Evolutionary conservation across 2,888 invertebrate genomes (phyloP).

Genomic region (Calliphora vomitoria): DNA sequence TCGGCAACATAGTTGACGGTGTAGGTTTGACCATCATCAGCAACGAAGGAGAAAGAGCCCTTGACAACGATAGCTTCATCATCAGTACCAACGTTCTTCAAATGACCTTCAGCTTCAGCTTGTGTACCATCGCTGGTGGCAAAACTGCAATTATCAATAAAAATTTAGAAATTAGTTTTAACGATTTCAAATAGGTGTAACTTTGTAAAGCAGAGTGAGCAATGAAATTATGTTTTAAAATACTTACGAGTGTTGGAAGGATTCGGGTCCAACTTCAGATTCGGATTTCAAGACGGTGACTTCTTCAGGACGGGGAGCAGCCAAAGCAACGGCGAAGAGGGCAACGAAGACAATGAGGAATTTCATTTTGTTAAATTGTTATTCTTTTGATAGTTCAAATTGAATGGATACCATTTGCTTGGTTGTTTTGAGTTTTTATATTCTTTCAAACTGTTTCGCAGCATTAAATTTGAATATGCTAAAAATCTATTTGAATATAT

Average conservation of each 20-base stretch:
- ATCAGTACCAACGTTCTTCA: slow-evolving; percentile 76
- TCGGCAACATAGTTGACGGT: slow-evolving; percentile 85
- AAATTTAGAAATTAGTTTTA: background rate
- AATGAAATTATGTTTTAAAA: background rate
- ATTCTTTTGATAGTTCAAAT: slow-evolving; percentile 62
- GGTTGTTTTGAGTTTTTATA: slow-evolving; percentile 57
- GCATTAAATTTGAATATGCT: background rate
- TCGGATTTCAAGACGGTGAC: slow-evolving; percentile 78
- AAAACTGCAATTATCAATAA: slow-evolving; percentile 50
- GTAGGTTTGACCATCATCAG: slow-evolving; percentile 77
- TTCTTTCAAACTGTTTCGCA: background rate
- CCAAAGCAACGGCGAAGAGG: slow-evolving; percentile 77
- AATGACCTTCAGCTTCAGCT: slow-evolving; percentile 75
- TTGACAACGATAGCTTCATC: slow-evolving; percentile 76
- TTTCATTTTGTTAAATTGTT: slow-evolving; percentile 77
- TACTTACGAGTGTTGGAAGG: slow-evolving; percentile 84
- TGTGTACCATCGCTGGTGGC: slow-evolving; percentile 78
- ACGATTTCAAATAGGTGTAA: background rate
- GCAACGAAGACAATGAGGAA: slow-evolving; percentile 81
- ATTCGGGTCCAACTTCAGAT: slow-evolving; percentile 86
- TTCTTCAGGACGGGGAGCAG: slow-evolving; percentile 77
- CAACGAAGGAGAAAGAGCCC: slow-evolving; percentile 77
- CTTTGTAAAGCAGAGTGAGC: too few relatives aligned
- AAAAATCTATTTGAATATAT: slow-evolving; percentile 3
- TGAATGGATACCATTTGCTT: slow-evolving; percentile 51